A percentile compares a stretch with the other conserved stretches of the same genome.
Conservation (phyloP, 2,113 vertebrate species). For the Notarius lentiginosus region DNA sequence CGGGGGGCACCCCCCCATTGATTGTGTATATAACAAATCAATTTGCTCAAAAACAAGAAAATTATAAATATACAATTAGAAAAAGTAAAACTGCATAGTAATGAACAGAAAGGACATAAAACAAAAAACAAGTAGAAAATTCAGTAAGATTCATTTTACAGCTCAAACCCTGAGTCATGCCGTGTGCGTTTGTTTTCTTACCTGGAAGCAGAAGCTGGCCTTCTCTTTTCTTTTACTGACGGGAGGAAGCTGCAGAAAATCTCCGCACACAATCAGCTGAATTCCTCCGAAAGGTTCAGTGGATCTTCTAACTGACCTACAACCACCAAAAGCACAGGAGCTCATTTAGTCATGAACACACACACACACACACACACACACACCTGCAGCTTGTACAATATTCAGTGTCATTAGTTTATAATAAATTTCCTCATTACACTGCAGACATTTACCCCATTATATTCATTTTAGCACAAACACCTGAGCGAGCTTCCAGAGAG, state of each 20-base stretch:
- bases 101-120: neutral
- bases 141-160: neutral
- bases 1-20: too few species aligned
- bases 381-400: neutral
- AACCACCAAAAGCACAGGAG: conserved; percentile 4
- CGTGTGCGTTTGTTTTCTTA: conserved; percentile 48
- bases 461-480: neutral
- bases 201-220: conserved; percentile 91
- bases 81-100: too few species aligned
- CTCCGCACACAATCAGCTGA: conserved; percentile 92
- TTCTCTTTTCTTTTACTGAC: conserved; percentile 82
- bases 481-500: neutral
- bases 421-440: neutral
- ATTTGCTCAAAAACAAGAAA: too few species aligned
- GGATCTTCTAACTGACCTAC: conserved; percentile 81
- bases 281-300: conserved; percentile 93
- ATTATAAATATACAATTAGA: neutral
- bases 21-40: too few species aligned
- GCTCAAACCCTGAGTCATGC: neutral
- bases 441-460: neutral
- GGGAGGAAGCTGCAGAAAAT: conserved; percentile 96
- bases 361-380: neutral
- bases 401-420: neutral
- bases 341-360: neutral
- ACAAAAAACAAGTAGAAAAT: neutral